These are phyloP conservation scores for Sepiola atlantica DNA, from an alignment of 2,888 invertebrate genomes.

Conservation along the genomic window DNA sequence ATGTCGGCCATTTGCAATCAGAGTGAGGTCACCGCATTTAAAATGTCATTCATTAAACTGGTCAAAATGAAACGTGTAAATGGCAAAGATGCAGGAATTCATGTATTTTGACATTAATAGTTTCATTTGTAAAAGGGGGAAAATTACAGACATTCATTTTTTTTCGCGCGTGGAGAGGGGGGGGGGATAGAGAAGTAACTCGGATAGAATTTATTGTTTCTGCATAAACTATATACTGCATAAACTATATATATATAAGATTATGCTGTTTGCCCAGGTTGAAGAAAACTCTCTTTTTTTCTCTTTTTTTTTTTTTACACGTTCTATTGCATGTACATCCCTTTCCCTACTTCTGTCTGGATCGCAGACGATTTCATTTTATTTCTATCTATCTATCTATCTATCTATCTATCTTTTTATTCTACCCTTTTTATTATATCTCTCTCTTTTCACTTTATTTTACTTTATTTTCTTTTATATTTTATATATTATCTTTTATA, in stretches of 20 bases:
- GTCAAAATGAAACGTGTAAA: not conserved
- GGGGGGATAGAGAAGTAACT: not conserved
- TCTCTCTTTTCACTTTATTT: no score
- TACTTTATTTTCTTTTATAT: no score
- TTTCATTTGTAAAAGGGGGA: not conserved
- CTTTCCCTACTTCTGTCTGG: no score
- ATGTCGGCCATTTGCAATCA: not conserved
- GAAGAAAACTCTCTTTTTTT: no score
- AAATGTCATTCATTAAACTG: not conserved
- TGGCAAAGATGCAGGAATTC: not conserved
- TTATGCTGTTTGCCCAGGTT: no score
- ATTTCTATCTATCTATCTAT: no score
- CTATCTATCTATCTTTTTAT: no score
- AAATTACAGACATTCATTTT: not conserved
- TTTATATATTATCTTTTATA: no score
- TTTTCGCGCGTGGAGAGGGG: not conserved
- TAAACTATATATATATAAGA: not conserved
- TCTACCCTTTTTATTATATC: no score
- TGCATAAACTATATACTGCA: not conserved
- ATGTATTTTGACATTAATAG: not conserved
- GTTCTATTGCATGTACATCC: no score
- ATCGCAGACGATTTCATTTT: no score
- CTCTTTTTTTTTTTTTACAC: no score
- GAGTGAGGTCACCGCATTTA: not conserved
- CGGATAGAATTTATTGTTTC: not conserved